Evolutionary conservation across 2,113 vertebrate species (phyloP).

Genomic region (Catharus bicknelli): DNA sequence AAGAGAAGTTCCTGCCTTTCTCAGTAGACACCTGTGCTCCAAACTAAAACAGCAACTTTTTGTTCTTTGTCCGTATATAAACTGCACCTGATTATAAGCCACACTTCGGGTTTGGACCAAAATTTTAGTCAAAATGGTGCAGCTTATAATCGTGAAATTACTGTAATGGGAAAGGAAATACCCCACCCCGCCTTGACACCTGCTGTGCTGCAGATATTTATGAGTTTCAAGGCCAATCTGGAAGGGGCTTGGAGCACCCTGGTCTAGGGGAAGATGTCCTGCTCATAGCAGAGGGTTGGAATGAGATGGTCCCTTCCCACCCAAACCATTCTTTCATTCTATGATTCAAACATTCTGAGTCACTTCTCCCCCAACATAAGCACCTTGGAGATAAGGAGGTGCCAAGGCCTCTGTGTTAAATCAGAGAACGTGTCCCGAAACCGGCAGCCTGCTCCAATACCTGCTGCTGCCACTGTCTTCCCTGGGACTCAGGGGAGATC

Average conservation of each 20-base stretch:
- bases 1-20: no score
- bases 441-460: not conserved
- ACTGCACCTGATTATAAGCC: no score
- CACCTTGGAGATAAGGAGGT: not conserved
- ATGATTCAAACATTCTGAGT: not conserved
- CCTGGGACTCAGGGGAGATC: accelerated
- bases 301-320: not conserved
- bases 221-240: not conserved
- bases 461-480: not conserved
- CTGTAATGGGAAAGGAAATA: not conserved
- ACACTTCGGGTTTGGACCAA: no score
- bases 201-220: not conserved
- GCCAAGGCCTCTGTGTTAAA: not conserved
- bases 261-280: not conserved
- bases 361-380: not conserved
- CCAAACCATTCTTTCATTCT: not conserved
- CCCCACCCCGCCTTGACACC: not conserved
- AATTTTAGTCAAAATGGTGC: no score
- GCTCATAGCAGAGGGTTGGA: not conserved
- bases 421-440: not conserved
- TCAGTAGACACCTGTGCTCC: no score
- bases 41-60: no score
- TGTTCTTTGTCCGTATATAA: no score
- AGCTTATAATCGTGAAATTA: no score
- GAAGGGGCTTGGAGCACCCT: not conserved